Evolutionary conservation across 2,888 invertebrate genomes (phyloP).

Genomic region (Ectemnius cavifrons): DNA sequence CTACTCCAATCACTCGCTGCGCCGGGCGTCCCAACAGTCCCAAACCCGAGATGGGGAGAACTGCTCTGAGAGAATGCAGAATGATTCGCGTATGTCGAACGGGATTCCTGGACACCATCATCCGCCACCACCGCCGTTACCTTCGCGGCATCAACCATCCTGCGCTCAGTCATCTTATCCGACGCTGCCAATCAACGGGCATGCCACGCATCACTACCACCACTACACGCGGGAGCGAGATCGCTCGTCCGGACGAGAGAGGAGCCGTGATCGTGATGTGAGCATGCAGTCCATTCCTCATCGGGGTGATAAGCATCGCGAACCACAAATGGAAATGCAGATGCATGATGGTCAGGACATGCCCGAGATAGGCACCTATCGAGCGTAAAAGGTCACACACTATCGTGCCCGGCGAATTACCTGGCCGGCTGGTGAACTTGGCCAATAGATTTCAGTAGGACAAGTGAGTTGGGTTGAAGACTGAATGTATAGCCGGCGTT

Average conservation of each 20-base stretch:
- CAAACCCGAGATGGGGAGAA: constrained; percentile 40
- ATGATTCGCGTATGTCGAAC: constrained; percentile 56
- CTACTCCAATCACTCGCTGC: constrained; percentile 64
- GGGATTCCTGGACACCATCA: constrained; percentile 54
- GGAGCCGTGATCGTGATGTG: constrained; percentile 52
- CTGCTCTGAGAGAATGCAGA: constrained; percentile 40
- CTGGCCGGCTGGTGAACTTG: no score
- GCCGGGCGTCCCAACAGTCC: constrained; percentile 42
- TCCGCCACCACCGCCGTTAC: constrained; percentile 61
- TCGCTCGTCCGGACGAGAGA: constrained; percentile 44
- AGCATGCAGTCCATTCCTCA: constrained; percentile 50
- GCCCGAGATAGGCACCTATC: constrained; percentile 57
- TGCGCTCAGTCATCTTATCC: constrained; percentile 68
- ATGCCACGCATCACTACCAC: constrained; percentile 70
- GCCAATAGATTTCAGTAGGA: constrained; percentile 3
- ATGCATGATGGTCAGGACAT: constrained; percentile 57
- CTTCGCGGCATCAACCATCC: constrained; percentile 62
- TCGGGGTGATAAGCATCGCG: constrained; percentile 60
- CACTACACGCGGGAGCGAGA: constrained; percentile 66
- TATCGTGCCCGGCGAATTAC: background rate
- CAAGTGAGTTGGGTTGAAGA: constrained; percentile 53
- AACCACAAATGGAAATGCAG: constrained; percentile 60
- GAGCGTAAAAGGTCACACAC: constrained; percentile 49
- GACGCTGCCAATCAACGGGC: constrained; percentile 73
- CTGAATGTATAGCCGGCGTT: constrained; percentile 39